Conservation (phyloP, 1,140 invertebrate species). For the Drosophila saltans region DNA sequence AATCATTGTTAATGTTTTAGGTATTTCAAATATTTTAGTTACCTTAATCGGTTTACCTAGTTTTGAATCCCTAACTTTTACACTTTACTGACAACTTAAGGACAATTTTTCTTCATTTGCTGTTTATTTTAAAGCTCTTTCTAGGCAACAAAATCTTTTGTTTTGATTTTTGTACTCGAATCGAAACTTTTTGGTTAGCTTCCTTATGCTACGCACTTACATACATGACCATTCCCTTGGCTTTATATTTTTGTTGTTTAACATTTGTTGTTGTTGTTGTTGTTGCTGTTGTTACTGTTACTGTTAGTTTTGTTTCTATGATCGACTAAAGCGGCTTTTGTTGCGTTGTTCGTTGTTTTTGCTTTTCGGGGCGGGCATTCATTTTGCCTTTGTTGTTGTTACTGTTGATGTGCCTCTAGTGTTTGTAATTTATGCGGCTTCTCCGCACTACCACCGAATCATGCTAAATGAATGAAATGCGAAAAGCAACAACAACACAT, state of each 20-base stretch:
- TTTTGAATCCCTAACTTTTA: no score
- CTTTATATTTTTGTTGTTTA: conserved; percentile 28
- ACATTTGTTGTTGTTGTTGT: conserved; percentile 39
- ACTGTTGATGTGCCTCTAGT: conserved; percentile 48
- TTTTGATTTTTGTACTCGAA: no score
- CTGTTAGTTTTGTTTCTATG: conserved; percentile 68
- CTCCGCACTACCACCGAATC: conserved; percentile 18
- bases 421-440: conserved; percentile 78
- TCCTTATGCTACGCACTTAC: conserved; percentile 27
- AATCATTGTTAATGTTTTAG: no score
- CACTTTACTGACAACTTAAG: no score
- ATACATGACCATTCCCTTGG: conserved; percentile 2
- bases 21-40: no score
- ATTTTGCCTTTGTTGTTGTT: conserved; percentile 43
- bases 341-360: conserved; percentile 46
- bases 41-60: no score
- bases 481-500: conserved; percentile 11
- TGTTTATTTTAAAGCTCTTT: no score
- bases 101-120: no score
- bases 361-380: conserved; percentile 40
- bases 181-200: conserved; percentile 16
- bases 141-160: no score
- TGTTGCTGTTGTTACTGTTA: conserved; percentile 42
- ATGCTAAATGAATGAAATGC: conserved; percentile 2
- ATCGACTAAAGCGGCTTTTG: conserved; percentile 66